Percentiles rank a stretch among this genome's conserved stretches.
phyloP scores from a whole-genome alignment of 1,140 invertebrate species.

The Eciton burchellii region DNA sequence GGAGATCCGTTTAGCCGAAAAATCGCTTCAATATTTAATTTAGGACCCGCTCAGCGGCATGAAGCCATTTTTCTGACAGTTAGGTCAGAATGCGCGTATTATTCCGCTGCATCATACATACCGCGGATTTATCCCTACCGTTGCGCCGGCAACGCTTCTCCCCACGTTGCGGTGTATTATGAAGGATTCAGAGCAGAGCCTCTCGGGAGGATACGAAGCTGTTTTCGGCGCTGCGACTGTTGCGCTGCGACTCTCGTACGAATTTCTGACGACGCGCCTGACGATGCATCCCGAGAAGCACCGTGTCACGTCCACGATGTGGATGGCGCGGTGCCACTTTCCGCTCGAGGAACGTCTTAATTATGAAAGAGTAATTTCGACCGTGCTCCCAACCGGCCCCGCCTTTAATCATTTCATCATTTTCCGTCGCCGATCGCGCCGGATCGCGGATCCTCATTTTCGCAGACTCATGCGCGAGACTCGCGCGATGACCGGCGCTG shows the following conservation, averaged over 20 bases:
- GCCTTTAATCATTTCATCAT: slow-evolving; percentile 44
- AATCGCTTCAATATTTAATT: slow-evolving; percentile 4
- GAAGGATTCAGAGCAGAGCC: neutral
- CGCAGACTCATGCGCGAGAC: slow-evolving; percentile 3
- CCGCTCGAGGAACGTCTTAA: slow-evolving; percentile 31
- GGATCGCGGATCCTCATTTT: slow-evolving; percentile 20
- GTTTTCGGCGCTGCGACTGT: slow-evolving; percentile 17
- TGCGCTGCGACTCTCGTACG: neutral
- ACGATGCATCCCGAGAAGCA: neutral
- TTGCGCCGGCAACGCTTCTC: neutral
- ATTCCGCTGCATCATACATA: neutral
- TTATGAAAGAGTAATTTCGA: slow-evolving; percentile 37
- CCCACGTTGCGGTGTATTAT: neutral
- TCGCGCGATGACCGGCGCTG: slow-evolving; percentile 50
- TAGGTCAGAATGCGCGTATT: neutral
- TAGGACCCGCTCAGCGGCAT: neutral
- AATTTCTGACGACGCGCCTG: slow-evolving; percentile 10
- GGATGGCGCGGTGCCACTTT: neutral
- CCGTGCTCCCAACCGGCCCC: neutral
- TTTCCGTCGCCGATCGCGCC: slow-evolving; percentile 18
- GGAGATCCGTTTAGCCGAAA: neutral
- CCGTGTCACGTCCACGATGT: too few relatives aligned
- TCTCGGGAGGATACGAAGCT: slow-evolving; percentile 11
- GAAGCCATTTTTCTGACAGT: neutral
- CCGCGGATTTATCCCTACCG: neutral